Base-by-base conservation (phyloP, 2,113 vertebrate genomes). In the Picathartes gymnocephalus region DNA sequence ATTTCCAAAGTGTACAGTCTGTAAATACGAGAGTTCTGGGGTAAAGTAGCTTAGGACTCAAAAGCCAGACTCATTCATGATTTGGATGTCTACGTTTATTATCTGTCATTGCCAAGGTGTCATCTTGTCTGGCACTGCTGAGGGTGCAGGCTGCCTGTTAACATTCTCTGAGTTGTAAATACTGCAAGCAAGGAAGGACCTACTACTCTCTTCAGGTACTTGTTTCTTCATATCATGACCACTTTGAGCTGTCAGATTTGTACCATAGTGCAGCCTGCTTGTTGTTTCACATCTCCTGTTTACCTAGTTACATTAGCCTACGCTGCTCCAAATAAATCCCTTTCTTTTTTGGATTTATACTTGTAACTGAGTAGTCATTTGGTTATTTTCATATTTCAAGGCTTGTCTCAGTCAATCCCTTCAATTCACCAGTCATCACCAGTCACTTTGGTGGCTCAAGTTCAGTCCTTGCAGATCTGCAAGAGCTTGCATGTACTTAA, bases 341-440 rank as follows among this genome's bases (percentile, higher is more conserved):
- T 24, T 62, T 54, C 50, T 48, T 72, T 78, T 70, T 62, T 62
- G 30, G 24, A 77, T 64, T 83, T 87, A 22, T 39, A 51, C 17
- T 56, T 79, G 39, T 58, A 90, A 61, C 21, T 88, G 64, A 86
- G 71, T 42, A 71, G 37, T 95, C 60, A 70, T 95, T 95, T 93
- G 81, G 81, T 77, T 81, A 70, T 70, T 66, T 74, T 58, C 20
- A 14, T 40, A 90, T 51, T 74, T 79, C 83, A 86, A 71, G 57
- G 79, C 76, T 94, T 81, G 90, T 92, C 92, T 94, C 79, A 73
- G 83, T 76, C 69, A 77, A 58, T 83, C 82, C 74, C 83, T 96
- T 91, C 88, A 94, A 91, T 69, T 95, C 39, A 53, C 61, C 58
- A 37, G 66, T 92, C 86, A 68, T 80, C 40, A 50, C 35, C 54